phyloP scores from a whole-genome alignment of 2,113 vertebrate genomes.

The Pungitius pungitius region DNA sequence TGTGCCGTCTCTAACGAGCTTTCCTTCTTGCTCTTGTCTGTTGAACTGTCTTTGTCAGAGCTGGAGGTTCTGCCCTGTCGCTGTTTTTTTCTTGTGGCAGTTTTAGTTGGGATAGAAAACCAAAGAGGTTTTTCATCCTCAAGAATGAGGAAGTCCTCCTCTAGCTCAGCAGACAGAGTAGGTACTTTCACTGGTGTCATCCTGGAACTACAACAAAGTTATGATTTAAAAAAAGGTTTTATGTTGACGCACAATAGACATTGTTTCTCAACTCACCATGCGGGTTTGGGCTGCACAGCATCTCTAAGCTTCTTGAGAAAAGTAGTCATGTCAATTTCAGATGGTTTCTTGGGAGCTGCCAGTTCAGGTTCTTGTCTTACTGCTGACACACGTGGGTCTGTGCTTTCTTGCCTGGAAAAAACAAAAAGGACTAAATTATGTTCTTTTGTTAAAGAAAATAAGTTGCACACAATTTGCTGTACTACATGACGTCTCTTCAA shows the following conservation, averaged over 20 bases:
- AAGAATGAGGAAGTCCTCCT: conserved; percentile 79
- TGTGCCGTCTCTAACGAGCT: background rate
- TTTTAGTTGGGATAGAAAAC: conserved; percentile 70
- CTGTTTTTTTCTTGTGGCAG: conserved; percentile 25
- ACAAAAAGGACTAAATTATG: background rate
- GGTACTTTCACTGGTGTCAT: conserved; percentile 42
- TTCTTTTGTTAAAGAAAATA: background rate
- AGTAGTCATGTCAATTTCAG: conserved; percentile 3
- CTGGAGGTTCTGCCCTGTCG: conserved; percentile 26
- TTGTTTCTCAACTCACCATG: conserved; percentile 55
- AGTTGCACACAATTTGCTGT: background rate
- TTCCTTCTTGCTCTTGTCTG: conserved; percentile 23
- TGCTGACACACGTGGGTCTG: background rate
- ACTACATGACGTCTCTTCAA: background rate
- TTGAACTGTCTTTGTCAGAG: conserved; percentile 30
- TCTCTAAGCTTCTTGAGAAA: conserved; percentile 71
- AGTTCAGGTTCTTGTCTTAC: conserved; percentile 1
- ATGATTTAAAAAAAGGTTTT: background rate
- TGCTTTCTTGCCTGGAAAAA: conserved; percentile 9
- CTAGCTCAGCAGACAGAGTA: conserved; percentile 47
- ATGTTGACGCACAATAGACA: background rate
- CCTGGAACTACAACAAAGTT: conserved; percentile 32
- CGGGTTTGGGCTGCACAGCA: conserved; percentile 41
- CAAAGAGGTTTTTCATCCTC: conserved; percentile 70
- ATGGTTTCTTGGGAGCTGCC: background rate